Conservation (phyloP, 1,140 invertebrate genomes). For the Aphis gossypii region DNA sequence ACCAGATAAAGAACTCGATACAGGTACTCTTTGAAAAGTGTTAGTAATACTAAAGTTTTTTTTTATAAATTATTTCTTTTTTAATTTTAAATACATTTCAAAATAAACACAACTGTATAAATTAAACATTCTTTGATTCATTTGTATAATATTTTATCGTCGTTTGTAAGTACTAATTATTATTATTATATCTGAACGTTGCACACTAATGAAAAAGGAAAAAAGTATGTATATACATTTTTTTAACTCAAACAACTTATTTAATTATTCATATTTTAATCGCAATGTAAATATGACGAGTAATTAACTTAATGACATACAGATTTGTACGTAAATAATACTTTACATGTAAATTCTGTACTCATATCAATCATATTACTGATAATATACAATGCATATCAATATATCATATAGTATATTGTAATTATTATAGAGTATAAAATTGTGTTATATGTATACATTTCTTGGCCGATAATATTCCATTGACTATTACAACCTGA, state of each 20-base stretch:
- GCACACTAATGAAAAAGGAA: background rate
- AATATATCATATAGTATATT: too few species aligned
- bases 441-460: too few species aligned
- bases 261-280: background rate
- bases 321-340: background rate
- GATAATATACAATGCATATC: background rate
- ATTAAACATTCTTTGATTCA: slow-evolving; percentile 19
- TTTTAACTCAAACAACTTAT: background rate
- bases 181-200: background rate
- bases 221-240: background rate
- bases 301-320: background rate
- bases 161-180: background rate
- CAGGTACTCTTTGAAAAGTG: background rate
- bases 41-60: background rate
- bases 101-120: background rate
- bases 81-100: background rate
- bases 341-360: background rate
- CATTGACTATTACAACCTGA: too few species aligned
- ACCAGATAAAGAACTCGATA: background rate
- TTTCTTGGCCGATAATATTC: too few species aligned
- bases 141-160: background rate
- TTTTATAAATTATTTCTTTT: background rate
- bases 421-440: too few species aligned
- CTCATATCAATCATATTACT: background rate
- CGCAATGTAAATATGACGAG: background rate